phyloP scores from a whole-genome alignment of 1,140 invertebrate genomes.

The Paraescarpia echinospica region DNA sequence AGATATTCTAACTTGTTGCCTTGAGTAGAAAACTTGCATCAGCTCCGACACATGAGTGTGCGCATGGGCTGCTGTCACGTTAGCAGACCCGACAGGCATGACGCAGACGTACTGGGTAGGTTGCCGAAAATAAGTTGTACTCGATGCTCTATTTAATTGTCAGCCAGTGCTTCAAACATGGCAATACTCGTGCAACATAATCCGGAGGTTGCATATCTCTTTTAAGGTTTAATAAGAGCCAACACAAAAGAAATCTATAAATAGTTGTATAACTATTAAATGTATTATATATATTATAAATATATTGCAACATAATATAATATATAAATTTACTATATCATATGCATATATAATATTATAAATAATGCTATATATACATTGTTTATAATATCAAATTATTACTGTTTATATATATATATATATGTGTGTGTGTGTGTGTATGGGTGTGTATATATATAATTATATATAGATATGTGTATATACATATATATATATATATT shows the following conservation, averaged over 20 bases:
- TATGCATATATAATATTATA: slow-evolving; percentile 7
- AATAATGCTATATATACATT: slow-evolving; percentile 17
- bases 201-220: too few species aligned
- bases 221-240: too few species aligned
- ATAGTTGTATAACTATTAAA: not conserved
- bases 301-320: not conserved
- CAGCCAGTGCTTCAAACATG: too few species aligned
- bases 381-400: not conserved
- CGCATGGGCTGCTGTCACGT: too few species aligned
- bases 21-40: too few species aligned
- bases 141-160: too few species aligned
- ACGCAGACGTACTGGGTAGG: too few species aligned
- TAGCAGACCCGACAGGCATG: too few species aligned
- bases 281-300: not conserved
- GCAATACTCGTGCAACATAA: too few species aligned
- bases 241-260: not conserved
- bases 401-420: not conserved
- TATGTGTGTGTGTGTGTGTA: not conserved
- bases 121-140: too few species aligned
- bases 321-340: not conserved
- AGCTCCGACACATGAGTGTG: too few species aligned
- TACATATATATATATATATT: slow-evolving; percentile 17
- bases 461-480: slow-evolving; percentile 17
- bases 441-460: not conserved
- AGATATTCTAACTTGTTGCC: too few species aligned